Conservation (phyloP, 2,797 vertebrate genomes). For the Notolepis coatsorum region DNA sequence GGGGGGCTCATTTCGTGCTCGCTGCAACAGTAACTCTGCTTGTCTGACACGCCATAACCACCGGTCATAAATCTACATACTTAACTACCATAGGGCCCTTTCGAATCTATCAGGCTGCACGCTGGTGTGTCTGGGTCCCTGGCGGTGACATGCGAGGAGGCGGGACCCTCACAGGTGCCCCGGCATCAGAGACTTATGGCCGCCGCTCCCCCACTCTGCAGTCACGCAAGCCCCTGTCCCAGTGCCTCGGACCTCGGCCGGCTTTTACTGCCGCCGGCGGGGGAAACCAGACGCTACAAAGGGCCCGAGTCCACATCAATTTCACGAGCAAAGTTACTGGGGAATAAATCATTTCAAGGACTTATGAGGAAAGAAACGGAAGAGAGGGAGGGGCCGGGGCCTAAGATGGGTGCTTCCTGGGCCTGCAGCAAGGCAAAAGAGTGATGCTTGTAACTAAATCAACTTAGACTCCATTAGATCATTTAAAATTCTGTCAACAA, state of each 20-base stretch:
- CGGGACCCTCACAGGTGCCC: slow-evolving; percentile 62
- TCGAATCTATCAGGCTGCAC: slow-evolving; percentile 50
- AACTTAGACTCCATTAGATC: slow-evolving; percentile 2
- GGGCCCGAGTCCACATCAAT: slow-evolving; percentile 72
- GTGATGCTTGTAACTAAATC: slow-evolving; percentile 24
- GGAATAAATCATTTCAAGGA: slow-evolving; percentile 81
- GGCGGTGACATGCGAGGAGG: slow-evolving; percentile 54
- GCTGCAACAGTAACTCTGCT: slow-evolving; percentile 56
- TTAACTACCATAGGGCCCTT: slow-evolving; percentile 55
- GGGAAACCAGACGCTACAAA: slow-evolving; percentile 78
- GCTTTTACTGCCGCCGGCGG: slow-evolving; percentile 76
- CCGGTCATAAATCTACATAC: slow-evolving; percentile 70
- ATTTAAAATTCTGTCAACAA: slow-evolving; percentile 19
- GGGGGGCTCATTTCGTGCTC: slow-evolving; percentile 55
- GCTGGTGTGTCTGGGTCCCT: slow-evolving; percentile 53
- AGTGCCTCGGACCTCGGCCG: slow-evolving; percentile 68
- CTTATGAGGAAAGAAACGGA: slow-evolving; percentile 52
- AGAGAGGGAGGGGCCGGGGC: slow-evolving; percentile 13
- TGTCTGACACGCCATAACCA: slow-evolving; percentile 41
- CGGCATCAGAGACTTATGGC: slow-evolving; percentile 49
- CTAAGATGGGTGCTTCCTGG: slow-evolving; percentile 22
- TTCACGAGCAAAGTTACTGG: slow-evolving; percentile 75
- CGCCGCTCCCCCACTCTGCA: slow-evolving; percentile 54
- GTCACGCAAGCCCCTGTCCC: slow-evolving; percentile 83
- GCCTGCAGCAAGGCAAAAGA: slow-evolving; percentile 26